Percentiles rank a stretch among this genome's conserved stretches.
phyloP scores from a whole-genome alignment of 2,888 invertebrate species.

The Apotomis betuletana region DNA sequence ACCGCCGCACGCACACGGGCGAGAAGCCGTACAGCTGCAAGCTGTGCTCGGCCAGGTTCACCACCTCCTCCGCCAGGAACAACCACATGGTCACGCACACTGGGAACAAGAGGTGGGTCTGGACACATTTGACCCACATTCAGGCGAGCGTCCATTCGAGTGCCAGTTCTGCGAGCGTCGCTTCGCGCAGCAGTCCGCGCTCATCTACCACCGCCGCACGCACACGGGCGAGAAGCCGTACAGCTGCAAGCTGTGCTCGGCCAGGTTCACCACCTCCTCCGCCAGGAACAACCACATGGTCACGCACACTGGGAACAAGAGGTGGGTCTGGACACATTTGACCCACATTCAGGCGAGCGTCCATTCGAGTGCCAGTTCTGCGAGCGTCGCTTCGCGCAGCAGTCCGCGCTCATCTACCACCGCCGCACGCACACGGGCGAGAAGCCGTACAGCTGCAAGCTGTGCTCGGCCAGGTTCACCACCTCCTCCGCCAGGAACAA shows the following conservation, averaged over 20 bases:
- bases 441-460: slow-evolving; percentile 78
- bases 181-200: slow-evolving; percentile 80
- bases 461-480: slow-evolving; percentile 76
- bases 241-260: slow-evolving; percentile 74
- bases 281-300: slow-evolving; percentile 79
- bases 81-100: slow-evolving; percentile 79
- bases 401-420: slow-evolving; percentile 81
- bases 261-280: slow-evolving; percentile 79
- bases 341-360: slow-evolving; percentile 67
- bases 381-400: slow-evolving; percentile 78
- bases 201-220: slow-evolving; percentile 80
- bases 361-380: slow-evolving; percentile 79
- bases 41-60: slow-evolving; percentile 74
- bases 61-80: slow-evolving; percentile 79
- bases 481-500: slow-evolving; percentile 80
- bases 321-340: neutral
- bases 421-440: slow-evolving; percentile 80
- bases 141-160: slow-evolving; percentile 80
- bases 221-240: slow-evolving; percentile 82
- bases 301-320: slow-evolving; percentile 67
- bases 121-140: too few relatives aligned
- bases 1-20: slow-evolving; percentile 79
- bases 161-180: slow-evolving; percentile 76
- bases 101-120: slow-evolving; percentile 48
- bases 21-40: slow-evolving; percentile 81